Base-by-base conservation (phyloP, 1,140 invertebrate genomes). In the Lepidurus arcticus region DNA sequence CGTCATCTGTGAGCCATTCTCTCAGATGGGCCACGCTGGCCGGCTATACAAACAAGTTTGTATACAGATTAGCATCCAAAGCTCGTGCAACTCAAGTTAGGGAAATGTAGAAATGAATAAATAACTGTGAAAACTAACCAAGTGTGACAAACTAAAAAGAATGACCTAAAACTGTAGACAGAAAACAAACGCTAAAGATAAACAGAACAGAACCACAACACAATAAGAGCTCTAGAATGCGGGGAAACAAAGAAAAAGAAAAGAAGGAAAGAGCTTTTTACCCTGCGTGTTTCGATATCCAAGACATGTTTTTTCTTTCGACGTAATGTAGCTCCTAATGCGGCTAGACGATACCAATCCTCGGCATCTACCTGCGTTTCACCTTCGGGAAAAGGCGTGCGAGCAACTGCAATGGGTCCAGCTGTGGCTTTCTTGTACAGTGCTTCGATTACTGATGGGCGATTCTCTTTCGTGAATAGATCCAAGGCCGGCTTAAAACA, bases 261-360 rank as follows among this genome's bases (percentile, higher is more conserved):
- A 73, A 45, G 73, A 73, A 16, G n/a, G 2, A 21, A 5, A 21
- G 1, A 13, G 21, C 21, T 65, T 47, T 47, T 92, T 87, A 95
- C 93, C 88, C 93, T 89, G 85, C 92, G 88, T 73, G 92, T 94
- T 86, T 95, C 93, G 82, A 95, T 95, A 83, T 94, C 93, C 80
- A 93, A 90, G 84, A 93, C 90, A 44, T 92, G 88, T 80, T 89
- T 89, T 43, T 80, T 76, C 90, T 78, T 91, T 90, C 79, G 94
- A 88, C 24, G 94, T 89, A 42, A 92, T 92, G 76, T 92, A 92
- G 85, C 93, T 93, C 78, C 92, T 86, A 83, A 93, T 90, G 86
- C 90, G 85, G 83, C 87, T 85, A 78, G 87, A 88, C 77, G 84
- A 84, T 77, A 85, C 84, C 80, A 86, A 82, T 82, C 90, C 87